Evolutionary conservation across 1,140 invertebrate species (phyloP).

Genomic region (Procambarus virginalis): DNA sequence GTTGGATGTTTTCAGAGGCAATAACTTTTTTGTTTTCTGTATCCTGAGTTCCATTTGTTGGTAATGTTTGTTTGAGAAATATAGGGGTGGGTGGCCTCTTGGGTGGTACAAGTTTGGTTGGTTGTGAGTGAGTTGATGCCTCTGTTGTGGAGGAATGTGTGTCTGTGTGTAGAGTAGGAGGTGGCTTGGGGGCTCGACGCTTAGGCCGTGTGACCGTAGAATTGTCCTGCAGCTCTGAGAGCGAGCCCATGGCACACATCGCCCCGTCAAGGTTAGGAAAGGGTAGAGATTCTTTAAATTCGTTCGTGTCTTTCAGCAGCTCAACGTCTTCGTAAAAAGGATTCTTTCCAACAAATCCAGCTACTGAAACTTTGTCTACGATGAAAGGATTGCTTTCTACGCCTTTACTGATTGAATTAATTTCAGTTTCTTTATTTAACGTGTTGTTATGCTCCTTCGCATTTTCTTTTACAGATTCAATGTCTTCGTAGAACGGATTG

Average conservation of each 20-base stretch:
- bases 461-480: slow-evolving; percentile 37
- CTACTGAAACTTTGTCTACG: neutral
- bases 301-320: slow-evolving; percentile 12
- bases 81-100: neutral
- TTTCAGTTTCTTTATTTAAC: slow-evolving; percentile 12
- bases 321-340: slow-evolving; percentile 67
- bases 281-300: neutral
- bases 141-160: slow-evolving; percentile 8
- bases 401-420: neutral
- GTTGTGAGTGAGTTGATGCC: neutral
- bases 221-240: slow-evolving; percentile 31
- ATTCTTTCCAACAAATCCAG: slow-evolving; percentile 66
- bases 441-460: slow-evolving; percentile 28
- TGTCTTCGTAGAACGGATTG: slow-evolving; percentile 68
- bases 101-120: neutral
- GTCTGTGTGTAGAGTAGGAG: slow-evolving; percentile 20
- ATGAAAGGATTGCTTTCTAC: slow-evolving; percentile 55
- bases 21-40: neutral
- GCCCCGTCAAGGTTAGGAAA: neutral
- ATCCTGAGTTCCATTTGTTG: neutral
- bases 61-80: neutral
- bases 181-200: slow-evolving; percentile 40
- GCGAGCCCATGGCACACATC: slow-evolving; percentile 3
- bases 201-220: neutral
- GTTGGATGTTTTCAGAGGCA: neutral